Base-by-base conservation (phyloP, 2,797 vertebrate species). In the Limosa lapponica region DNA sequence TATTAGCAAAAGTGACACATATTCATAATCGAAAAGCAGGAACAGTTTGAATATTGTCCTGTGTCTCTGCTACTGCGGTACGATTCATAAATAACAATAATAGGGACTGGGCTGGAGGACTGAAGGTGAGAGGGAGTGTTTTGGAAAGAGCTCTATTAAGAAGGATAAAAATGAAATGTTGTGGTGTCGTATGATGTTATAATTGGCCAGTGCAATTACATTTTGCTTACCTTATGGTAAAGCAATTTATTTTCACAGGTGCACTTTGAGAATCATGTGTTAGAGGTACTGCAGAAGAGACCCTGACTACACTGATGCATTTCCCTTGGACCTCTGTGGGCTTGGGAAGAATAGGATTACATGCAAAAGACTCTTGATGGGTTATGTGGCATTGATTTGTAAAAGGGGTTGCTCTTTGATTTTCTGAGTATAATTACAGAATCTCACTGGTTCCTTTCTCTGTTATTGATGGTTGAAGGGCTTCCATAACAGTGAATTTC, bases 371-470 rank as follows among this genome's bases (percentile, higher is more conserved):
- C 57, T 95, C 84, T 78, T 95, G 91, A 91, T 23, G 23, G 80
- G 93, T 94, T 94, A 72, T 86, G 82, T 81, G 64, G 23, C 94
- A 97, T 93, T 97, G 97, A 97, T 97, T 97, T 95, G 77, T 93
- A 92, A 96, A 93, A 89, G 89, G 86, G 66, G 77, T 32, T 90
- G 23, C 70, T 86, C 91, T 97, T 96, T 97, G 91, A 91, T 95
- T 97, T 96, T 97, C 90, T 94, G 94, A 94, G 86, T 95, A 80
- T 95, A 97, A 97, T 97, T 97, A 95, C 91, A 95, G 88, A 95
- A 94, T 85, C 59, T 93, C 77, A 81, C 79, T 74, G 44, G 77
- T 97, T 97, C 96, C 65, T 93, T 82, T 82, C 78, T 95, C 69
- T 93, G 57, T 71, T 97, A 90, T 37, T 93, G 88, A 95, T 97